phyloP scores from a whole-genome alignment of 2,888 invertebrate species.

The Noctua fimbriata region DNA sequence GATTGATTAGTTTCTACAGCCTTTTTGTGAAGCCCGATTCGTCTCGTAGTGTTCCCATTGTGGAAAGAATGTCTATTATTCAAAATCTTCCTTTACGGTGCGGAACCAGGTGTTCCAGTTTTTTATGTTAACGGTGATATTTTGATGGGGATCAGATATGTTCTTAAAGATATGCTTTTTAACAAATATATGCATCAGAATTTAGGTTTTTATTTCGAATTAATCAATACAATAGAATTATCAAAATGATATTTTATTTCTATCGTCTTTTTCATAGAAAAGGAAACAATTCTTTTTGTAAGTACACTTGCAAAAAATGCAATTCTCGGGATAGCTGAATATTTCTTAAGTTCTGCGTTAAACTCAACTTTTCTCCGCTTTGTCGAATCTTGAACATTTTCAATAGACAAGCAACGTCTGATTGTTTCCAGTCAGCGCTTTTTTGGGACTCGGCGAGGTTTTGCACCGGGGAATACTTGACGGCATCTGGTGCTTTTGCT shows the following conservation, averaged over 20 bases:
- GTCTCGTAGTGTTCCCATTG: slow-evolving; percentile 33
- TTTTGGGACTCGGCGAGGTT: slow-evolving; percentile 34
- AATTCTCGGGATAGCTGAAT: background rate
- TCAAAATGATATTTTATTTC: background rate
- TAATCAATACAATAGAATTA: background rate
- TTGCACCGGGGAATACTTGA: slow-evolving; percentile 30
- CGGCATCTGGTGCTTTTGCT: slow-evolving; percentile 31
- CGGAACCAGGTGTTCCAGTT: background rate
- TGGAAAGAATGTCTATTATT: slow-evolving; percentile 26
- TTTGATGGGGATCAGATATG: background rate
- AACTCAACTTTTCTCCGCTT: background rate
- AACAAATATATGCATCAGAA: background rate
- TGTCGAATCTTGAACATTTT: slow-evolving; percentile 25
- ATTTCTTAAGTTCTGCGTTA: background rate
- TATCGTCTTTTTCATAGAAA: background rate
- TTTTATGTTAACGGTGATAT: background rate
- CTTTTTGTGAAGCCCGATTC: slow-evolving; percentile 33
- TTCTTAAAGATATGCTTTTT: background rate
- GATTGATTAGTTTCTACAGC: slow-evolving; percentile 52
- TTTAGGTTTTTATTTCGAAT: background rate
- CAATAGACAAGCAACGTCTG: slow-evolving; percentile 37
- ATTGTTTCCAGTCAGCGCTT: slow-evolving; percentile 55
- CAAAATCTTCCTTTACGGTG: slow-evolving; percentile 6
- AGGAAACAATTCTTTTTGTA: background rate
- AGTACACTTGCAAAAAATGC: background rate